Conservation (phyloP, 1,140 invertebrate species). For the Habropoda laboriosa region DNA sequence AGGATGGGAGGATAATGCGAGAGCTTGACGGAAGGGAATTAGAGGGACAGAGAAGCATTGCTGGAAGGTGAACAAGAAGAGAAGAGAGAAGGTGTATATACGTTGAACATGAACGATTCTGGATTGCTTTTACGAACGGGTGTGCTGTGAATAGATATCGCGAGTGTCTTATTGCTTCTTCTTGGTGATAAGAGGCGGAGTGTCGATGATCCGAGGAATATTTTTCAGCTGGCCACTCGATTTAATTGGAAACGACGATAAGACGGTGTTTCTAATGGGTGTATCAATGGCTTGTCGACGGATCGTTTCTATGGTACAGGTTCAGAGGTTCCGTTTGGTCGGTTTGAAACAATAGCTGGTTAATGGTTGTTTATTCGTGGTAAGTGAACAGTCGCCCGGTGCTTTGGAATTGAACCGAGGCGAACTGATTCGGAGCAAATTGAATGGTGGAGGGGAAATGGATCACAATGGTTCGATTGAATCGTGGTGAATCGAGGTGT, state of each 20-base stretch:
- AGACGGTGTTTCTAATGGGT: background rate
- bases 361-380: conserved; percentile 1
- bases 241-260: background rate
- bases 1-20: conserved; percentile 11
- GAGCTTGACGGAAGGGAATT: conserved; percentile 30
- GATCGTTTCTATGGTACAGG: background rate
- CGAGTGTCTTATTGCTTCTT: background rate
- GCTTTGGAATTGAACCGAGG: background rate
- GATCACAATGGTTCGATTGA: background rate
- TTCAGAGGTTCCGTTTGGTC: background rate
- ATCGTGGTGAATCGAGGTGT: background rate
- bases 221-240: background rate
- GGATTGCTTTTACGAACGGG: background rate
- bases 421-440: background rate
- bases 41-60: conserved; percentile 27
- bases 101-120: background rate
- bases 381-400: background rate
- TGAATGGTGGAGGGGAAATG: background rate
- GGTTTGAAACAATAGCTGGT: background rate
- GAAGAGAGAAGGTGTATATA: background rate
- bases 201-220: background rate
- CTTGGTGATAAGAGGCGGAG: background rate
- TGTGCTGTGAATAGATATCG: background rate
- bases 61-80: conserved; percentile 44
- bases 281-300: background rate